Base-by-base conservation (phyloP, 53 echinoderm and acorn worm species). In the Actinopyga echinites region DNA sequence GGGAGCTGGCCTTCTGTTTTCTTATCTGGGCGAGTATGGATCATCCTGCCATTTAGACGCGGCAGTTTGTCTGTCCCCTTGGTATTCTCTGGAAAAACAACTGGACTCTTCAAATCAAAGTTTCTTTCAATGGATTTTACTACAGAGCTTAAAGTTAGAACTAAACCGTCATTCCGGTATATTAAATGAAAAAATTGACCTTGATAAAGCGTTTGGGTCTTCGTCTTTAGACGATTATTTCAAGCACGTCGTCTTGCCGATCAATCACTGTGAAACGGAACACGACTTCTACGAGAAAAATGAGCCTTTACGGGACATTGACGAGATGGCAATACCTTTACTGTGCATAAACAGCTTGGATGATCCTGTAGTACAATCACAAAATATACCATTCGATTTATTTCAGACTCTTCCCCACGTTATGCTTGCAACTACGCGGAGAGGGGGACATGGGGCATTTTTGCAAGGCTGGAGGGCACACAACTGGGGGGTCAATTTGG, bases 341-440 rank as follows among this genome's bases (percentile, higher is more conserved):
- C 85, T 95, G 28, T 95, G 95, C 67, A 87, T 95, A 8, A 93
- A 93, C 73, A 87, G 91, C 73, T 66, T 84, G 15, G 95, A 95
- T 56, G 95, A 95, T 64, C 95, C 95, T 0, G 69, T 95, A 52
- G 85, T 84, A 5, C 82, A 82, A 12, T 64, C 74, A 78, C 84
- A 73, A 24, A 49, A 87, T 25, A 87, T 95, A 19, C 95, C 95
- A 5, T 91, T 73, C 67, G 95, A 95, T 64, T 82, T 95, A 28
- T 95, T 95, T 52, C 87, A 93, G 23, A 93, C 89, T 12, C 63
- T 95, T n/a, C 95, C 95, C 21, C 89, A 95, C 79, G 75, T 93
- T 6, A 85, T 93, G 38, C 69, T 95, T n/a, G 91, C 87, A 25
- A 91, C 95, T 4, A 95, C 95, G 23, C 80, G 81, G 31, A 85